Conservation (phyloP, 2,888 invertebrate species). For the Parnassius glacialis region DNA sequence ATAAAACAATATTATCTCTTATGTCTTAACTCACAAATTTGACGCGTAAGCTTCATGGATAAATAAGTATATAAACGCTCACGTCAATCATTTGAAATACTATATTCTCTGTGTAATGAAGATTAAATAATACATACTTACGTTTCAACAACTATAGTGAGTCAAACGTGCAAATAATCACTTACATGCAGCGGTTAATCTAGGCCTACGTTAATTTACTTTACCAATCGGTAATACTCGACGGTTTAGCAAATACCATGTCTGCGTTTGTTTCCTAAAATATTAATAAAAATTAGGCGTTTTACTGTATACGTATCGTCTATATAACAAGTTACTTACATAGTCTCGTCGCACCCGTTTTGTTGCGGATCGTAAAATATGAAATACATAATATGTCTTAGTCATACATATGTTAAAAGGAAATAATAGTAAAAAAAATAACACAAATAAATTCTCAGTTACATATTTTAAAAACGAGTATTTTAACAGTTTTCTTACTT, state of each 20-base stretch:
- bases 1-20: conserved; percentile 3
- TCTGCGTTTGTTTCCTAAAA: conserved; percentile 55
- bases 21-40: conserved; percentile 9
- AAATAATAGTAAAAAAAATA: conserved; percentile 26
- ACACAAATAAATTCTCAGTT: conserved; percentile 26
- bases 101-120: conserved; percentile 16
- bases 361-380: conserved; percentile 50
- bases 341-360: conserved; percentile 73
- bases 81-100: conserved; percentile 11
- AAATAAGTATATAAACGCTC: conserved; percentile 1
- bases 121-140: conserved; percentile 27
- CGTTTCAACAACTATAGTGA: conserved; percentile 51
- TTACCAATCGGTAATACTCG: conserved; percentile 63
- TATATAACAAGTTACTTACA: conserved; percentile 73
- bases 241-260: conserved; percentile 52
- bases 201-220: conserved; percentile 44
- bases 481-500: conserved; percentile 9
- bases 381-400: conserved; percentile 43
- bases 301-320: conserved; percentile 58
- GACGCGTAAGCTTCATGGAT: conserved; percentile 11
- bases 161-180: conserved; percentile 53
- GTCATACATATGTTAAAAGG: conserved; percentile 33
- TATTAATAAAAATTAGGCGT: conserved; percentile 47
- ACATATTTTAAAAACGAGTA: conserved; percentile 2
- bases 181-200: conserved; percentile 65